Percentiles rank a stretch among this genome's conserved stretches.
These are phyloP conservation scores for Myotis vivesi DNA, from an alignment of 2,797 vertebrate species.

Conservation along the genomic window DNA sequence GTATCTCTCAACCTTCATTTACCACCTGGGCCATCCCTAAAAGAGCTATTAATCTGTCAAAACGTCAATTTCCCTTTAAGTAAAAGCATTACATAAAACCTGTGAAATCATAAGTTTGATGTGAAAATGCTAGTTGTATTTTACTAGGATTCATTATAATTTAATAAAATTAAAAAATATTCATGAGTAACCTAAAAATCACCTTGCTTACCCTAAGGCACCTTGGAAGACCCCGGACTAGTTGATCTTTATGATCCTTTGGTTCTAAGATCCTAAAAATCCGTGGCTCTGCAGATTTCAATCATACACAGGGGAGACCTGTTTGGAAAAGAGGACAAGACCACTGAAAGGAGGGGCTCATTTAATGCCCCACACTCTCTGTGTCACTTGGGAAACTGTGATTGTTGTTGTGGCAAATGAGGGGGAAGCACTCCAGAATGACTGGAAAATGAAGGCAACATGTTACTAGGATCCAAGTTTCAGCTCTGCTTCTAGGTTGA, in stretches of 20 bases:
- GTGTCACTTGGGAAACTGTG: background rate
- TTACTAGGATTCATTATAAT: background rate
- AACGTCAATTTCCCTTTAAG: constrained; percentile 32
- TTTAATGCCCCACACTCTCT: background rate
- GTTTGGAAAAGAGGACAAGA: background rate
- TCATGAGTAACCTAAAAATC: background rate
- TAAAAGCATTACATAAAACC: constrained; percentile 9
- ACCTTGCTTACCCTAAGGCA: background rate
- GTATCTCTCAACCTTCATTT: background rate
- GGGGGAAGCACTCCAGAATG: background rate
- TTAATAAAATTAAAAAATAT: constrained; percentile 36
- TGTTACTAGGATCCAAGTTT: background rate
- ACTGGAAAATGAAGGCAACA: background rate
- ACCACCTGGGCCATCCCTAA: constrained; percentile 9
- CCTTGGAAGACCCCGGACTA: background rate
- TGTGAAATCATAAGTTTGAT: constrained; percentile 32
- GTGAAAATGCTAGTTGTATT: constrained; percentile 43
- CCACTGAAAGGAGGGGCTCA: background rate
- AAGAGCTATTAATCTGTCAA: constrained; percentile 44
- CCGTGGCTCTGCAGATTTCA: background rate
- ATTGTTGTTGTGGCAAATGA: background rate
- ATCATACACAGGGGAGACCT: background rate
- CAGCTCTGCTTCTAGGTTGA: background rate
- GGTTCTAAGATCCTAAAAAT: background rate
- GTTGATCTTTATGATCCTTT: background rate